Evolutionary conservation across 2,113 vertebrate genomes (phyloP).

Genomic region (Corythornis madagascariensis): DNA sequence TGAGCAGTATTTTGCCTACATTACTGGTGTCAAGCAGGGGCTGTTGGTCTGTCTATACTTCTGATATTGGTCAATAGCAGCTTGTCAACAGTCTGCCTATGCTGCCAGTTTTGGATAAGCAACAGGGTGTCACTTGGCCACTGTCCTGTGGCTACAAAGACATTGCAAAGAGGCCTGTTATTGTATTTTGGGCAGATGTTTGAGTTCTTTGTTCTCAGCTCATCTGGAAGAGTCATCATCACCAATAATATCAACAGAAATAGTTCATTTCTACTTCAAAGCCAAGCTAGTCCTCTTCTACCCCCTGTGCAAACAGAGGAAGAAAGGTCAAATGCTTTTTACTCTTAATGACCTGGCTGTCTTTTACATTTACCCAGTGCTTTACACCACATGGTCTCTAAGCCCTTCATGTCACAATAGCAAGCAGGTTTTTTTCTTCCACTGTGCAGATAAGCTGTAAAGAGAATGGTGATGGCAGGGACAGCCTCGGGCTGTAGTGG

Average conservation of each 20-base stretch:
- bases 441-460: background rate
- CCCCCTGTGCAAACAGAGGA: background rate
- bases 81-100: background rate
- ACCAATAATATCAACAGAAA: background rate
- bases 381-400: background rate
- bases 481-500: background rate
- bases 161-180: background rate
- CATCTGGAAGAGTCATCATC: background rate
- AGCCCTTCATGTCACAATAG: background rate
- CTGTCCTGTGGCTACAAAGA: background rate
- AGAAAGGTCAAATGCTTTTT: constrained; percentile 2
- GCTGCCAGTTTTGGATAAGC: rapidly evolving
- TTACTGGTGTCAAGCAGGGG: background rate
- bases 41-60: background rate
- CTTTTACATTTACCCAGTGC: background rate
- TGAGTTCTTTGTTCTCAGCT: background rate
- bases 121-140: background rate
- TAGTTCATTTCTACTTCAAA: background rate
- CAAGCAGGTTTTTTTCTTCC: background rate
- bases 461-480: background rate
- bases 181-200: background rate
- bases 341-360: background rate
- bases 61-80: background rate
- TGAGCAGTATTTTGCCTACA: background rate
- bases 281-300: background rate